These are phyloP conservation scores for Drosophila meridiana DNA, from an alignment of 2,888 invertebrate genomes.

Conservation along the genomic window DNA sequence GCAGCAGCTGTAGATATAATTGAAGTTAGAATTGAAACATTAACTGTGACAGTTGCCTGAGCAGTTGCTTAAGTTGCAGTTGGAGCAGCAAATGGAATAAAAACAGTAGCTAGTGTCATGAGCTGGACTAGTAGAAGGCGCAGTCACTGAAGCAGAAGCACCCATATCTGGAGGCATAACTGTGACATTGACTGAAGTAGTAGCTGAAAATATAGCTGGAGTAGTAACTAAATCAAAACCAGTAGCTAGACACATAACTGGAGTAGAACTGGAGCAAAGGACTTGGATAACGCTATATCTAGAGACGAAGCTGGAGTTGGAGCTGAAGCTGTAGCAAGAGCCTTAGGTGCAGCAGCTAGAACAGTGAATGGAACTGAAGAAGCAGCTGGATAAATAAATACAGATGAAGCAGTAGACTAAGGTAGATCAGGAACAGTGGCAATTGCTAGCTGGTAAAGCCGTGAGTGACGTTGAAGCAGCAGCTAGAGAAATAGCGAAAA, in stretches of 20 bases:
- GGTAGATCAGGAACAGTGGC: too few species aligned
- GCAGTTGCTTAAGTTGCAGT: background rate
- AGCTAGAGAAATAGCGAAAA: too few species aligned
- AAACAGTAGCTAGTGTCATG: too few species aligned
- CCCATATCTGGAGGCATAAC: too few species aligned
- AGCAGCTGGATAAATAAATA: background rate
- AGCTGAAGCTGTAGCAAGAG: background rate
- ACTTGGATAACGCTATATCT: background rate
- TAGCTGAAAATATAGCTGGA: background rate
- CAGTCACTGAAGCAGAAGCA: too few species aligned
- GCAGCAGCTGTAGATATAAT: background rate
- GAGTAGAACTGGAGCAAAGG: background rate
- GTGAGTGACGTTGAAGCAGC: too few species aligned
- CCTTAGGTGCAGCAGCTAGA: background rate
- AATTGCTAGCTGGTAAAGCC: too few species aligned
- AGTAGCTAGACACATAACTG: background rate
- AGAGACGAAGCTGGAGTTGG: background rate
- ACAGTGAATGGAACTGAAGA: background rate
- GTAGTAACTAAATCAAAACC: background rate
- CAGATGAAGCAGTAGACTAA: background rate
- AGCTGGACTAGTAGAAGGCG: background rate
- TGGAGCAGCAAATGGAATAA: too few species aligned
- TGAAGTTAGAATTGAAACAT: background rate
- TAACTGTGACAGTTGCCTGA: background rate
- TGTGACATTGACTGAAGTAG: background rate